Evolutionary conservation across 2,888 invertebrate genomes (phyloP).

Genomic region (Tortricodes alternella): DNA sequence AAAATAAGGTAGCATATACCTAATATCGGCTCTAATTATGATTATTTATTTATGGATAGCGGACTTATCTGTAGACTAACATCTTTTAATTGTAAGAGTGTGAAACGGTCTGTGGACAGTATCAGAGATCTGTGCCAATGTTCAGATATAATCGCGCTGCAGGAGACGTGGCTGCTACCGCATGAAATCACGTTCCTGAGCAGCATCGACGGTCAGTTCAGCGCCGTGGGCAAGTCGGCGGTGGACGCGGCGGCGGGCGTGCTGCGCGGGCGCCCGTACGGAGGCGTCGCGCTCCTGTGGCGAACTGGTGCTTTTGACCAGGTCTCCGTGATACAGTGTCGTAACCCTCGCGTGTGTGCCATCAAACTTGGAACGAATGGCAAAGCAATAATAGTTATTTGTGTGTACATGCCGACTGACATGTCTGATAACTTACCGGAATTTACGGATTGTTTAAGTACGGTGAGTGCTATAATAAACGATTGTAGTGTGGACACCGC

Average conservation of each 20-base stretch:
- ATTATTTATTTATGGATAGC: background rate
- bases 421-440: slow-evolving; percentile 21
- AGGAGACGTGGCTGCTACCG: slow-evolving; percentile 2
- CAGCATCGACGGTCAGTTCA: slow-evolving; percentile 8
- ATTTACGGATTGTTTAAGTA: no score
- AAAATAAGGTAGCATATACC: background rate
- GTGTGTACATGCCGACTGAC: slow-evolving; percentile 36
- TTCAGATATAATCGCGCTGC: slow-evolving; percentile 20
- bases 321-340: slow-evolving; percentile 29
- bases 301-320: slow-evolving; percentile 18
- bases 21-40: background rate
- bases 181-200: slow-evolving; percentile 22
- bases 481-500: background rate
- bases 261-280: slow-evolving; percentile 31
- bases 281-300: slow-evolving; percentile 33
- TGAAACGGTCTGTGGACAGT: slow-evolving; percentile 25
- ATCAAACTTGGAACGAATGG: slow-evolving; percentile 8
- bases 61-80: slow-evolving; percentile 19
- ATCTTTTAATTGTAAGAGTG: slow-evolving; percentile 28
- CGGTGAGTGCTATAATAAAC: no score
- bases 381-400: slow-evolving; percentile 23
- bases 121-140: slow-evolving; percentile 9
- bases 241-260: slow-evolving; percentile 30
- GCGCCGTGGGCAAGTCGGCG: slow-evolving; percentile 11
- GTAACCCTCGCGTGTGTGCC: slow-evolving; percentile 28